Conservation (phyloP, 2,113 vertebrate genomes). For the Pyrgilauda ruficollis region DNA sequence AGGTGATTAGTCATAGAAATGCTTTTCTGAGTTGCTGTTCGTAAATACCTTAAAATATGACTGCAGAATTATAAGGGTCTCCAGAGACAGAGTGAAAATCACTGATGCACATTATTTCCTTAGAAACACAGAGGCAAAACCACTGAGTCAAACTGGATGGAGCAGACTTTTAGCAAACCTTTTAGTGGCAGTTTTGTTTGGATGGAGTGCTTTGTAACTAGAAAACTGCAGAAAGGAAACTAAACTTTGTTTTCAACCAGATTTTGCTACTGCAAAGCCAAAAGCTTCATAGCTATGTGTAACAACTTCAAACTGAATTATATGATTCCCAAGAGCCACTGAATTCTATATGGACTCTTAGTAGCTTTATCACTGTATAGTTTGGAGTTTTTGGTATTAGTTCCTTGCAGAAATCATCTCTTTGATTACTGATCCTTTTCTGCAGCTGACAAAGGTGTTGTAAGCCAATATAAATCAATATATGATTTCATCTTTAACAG, state of each 20-base stretch:
- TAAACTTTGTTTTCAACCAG: background rate
- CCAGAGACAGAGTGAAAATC: background rate
- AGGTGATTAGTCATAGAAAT: background rate
- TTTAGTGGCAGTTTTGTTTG: background rate
- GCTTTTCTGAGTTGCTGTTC: background rate
- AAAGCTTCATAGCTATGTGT: background rate
- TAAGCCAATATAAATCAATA: background rate
- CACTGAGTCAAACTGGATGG: background rate
- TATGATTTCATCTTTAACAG: background rate
- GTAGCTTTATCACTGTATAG: background rate
- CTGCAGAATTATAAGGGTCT: background rate
- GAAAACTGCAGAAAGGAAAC: background rate
- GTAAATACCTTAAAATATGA: background rate
- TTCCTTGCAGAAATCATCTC: background rate
- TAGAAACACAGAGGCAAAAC: background rate
- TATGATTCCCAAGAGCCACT: background rate
- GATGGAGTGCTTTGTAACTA: background rate
- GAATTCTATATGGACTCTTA: background rate
- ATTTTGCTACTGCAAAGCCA: background rate
- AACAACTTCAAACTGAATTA: background rate
- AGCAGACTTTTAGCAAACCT: background rate
- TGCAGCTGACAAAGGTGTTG: background rate
- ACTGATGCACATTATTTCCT: background rate
- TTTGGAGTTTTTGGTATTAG: background rate
- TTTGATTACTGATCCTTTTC: background rate